phyloP scores from a whole-genome alignment of 2,888 invertebrate species.

The Drosophila colorata region DNA sequence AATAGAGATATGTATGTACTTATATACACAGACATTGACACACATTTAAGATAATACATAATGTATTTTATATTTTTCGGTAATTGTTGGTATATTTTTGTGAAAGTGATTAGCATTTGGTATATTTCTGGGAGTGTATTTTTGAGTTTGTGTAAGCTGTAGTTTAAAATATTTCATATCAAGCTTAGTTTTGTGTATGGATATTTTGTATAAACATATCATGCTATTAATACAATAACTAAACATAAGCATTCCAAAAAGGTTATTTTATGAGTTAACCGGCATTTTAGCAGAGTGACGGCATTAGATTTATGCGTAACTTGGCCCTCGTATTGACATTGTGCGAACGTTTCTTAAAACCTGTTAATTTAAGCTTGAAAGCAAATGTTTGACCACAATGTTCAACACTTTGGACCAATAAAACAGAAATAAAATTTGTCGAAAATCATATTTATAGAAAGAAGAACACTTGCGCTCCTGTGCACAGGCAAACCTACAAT shows the following conservation, averaged over 20 bases:
- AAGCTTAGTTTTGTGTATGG: background rate
- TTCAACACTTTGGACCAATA: conserved; percentile 18
- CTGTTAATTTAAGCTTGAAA: background rate
- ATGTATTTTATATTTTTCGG: conserved; percentile 22
- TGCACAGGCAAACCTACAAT: conserved; percentile 88
- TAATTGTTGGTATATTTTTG: conserved; percentile 75
- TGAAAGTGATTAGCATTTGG: conserved; percentile 15
- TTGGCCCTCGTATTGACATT: conserved; percentile 22
- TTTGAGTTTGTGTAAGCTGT: conserved; percentile 22
- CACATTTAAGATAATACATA: conserved; percentile 21
- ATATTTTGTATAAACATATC: conserved; percentile 7
- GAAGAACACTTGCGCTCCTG: conserved; percentile 13
- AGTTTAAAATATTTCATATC: too few relatives aligned
- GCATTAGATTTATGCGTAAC: conserved; percentile 10
- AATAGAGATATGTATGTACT: conserved; percentile 30
- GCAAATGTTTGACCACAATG: background rate
- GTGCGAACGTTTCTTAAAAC: background rate
- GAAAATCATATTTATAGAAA: conserved; percentile 22
- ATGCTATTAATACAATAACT: conserved; percentile 22
- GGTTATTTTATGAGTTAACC: conserved; percentile 23
- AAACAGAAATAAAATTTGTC: conserved; percentile 68
- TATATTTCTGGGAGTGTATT: conserved; percentile 53
- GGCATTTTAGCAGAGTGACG: conserved; percentile 46
- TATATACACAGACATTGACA: conserved; percentile 33
- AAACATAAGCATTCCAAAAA: conserved; percentile 34